Evolutionary conservation across 2,113 vertebrate species (phyloP).

Genomic region (Apus apus): DNA sequence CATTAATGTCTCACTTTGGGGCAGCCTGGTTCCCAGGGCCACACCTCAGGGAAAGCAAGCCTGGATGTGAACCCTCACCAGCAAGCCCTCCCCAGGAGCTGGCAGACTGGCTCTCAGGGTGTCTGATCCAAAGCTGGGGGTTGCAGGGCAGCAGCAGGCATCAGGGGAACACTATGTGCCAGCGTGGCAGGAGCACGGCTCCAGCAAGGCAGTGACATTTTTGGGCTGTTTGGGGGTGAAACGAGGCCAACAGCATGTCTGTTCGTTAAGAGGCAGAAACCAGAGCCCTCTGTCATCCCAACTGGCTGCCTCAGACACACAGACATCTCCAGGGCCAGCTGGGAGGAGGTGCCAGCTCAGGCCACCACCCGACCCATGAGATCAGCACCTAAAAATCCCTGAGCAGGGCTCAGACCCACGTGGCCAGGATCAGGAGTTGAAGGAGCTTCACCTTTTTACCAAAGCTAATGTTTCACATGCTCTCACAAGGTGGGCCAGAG

Average conservation of each 20-base stretch:
- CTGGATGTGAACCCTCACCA: neutral
- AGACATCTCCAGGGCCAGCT: accelerated
- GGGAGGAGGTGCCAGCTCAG: neutral
- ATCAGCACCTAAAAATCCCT: neutral
- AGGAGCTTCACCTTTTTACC: neutral
- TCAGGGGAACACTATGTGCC: neutral
- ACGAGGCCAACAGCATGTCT: neutral
- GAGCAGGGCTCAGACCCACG: neutral
- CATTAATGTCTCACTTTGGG: neutral
- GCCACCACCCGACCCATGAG: neutral
- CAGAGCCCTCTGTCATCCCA: neutral
- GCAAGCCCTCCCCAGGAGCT: neutral
- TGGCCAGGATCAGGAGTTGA: accelerated
- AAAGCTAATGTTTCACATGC: neutral
- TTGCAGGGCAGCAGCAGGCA: neutral
- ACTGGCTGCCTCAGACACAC: neutral
- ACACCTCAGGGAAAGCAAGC: neutral
- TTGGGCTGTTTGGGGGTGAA: neutral
- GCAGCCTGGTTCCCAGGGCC: neutral
- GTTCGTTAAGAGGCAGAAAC: neutral
- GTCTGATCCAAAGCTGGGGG: neutral
- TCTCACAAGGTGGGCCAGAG: neutral
- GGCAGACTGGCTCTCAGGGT: neutral
- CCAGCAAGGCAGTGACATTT: neutral
- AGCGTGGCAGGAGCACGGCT: accelerated